Conservation (phyloP, 2,113 vertebrate genomes). For the Climacteris rufus region DNA sequence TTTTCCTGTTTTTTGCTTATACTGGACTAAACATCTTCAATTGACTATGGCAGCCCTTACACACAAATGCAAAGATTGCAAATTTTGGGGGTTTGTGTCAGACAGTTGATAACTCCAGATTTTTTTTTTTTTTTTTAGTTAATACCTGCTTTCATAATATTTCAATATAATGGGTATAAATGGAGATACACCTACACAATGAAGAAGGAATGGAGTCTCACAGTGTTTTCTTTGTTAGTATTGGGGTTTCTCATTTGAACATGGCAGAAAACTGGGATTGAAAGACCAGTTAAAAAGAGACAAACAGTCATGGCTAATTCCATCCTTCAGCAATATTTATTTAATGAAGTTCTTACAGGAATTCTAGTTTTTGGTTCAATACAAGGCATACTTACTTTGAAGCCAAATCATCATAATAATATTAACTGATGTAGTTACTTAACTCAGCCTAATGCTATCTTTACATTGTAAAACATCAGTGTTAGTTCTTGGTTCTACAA, state of each 20-base stretch:
- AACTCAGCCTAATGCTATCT: background rate
- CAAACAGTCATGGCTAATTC: background rate
- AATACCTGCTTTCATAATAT: background rate
- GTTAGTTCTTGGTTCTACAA: background rate
- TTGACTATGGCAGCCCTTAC: background rate
- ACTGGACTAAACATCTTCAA: background rate
- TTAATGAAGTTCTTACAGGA: background rate
- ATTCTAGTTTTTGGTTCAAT: background rate
- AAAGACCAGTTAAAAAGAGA: background rate
- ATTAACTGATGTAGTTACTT: background rate
- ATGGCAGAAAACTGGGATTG: background rate
- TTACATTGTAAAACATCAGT: background rate
- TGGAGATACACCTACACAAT: background rate
- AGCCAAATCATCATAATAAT: background rate
- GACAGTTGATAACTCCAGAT: background rate
- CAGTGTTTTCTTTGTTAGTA: background rate
- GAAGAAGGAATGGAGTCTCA: background rate
- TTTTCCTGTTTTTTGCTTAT: background rate
- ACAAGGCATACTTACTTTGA: background rate
- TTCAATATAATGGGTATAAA: background rate
- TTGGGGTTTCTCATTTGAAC: background rate
- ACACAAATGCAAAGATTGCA: background rate
- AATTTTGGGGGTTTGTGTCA: background rate
- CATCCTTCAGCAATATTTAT: background rate
- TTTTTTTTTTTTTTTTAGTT: fast-evolving